A percentile compares a stretch with the other conserved stretches of the same genome.
These are phyloP conservation scores for Potamarius usumacintae DNA, from an alignment of 2,113 vertebrate species.

Conservation along the genomic window DNA sequence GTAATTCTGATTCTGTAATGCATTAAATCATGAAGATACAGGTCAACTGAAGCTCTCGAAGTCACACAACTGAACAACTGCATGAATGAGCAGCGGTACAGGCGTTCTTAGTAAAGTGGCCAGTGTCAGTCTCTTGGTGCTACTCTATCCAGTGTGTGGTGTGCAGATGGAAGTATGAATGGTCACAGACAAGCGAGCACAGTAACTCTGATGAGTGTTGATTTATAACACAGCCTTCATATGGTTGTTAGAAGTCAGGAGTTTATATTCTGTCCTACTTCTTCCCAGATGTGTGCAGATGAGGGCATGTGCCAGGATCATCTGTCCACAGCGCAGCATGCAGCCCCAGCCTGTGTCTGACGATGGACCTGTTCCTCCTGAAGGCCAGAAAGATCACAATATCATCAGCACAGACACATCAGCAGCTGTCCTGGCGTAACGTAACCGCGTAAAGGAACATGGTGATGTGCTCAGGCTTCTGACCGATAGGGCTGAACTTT, in stretches of 20 bases:
- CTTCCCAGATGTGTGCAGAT: constrained; percentile 81
- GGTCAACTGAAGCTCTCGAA: no score
- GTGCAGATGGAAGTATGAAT: not conserved
- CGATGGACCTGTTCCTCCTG: constrained; percentile 86
- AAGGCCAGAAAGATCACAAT: not conserved
- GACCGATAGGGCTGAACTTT: constrained; percentile 86
- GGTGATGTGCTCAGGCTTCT: constrained; percentile 29
- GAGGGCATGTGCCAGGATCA: constrained; percentile 88
- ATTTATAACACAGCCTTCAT: not conserved
- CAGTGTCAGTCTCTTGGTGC: not conserved
- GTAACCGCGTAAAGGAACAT: not conserved
- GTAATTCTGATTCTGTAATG: not conserved
- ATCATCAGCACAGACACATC: not conserved
- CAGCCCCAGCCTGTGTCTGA: constrained; percentile 89
- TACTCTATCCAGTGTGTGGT: not conserved
- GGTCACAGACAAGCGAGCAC: not conserved
- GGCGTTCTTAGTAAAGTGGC: not conserved
- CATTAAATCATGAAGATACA: not conserved
- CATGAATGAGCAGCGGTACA: not conserved
- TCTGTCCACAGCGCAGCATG: constrained; percentile 89
- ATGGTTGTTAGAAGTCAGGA: not conserved
- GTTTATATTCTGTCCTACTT: constrained; percentile 64
- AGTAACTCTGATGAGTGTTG: not conserved
- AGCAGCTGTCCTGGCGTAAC: not conserved
- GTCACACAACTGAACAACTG: not conserved